Evolutionary conservation across 2,113 vertebrate species (phyloP).

Genomic region (Scatophagus argus): DNA sequence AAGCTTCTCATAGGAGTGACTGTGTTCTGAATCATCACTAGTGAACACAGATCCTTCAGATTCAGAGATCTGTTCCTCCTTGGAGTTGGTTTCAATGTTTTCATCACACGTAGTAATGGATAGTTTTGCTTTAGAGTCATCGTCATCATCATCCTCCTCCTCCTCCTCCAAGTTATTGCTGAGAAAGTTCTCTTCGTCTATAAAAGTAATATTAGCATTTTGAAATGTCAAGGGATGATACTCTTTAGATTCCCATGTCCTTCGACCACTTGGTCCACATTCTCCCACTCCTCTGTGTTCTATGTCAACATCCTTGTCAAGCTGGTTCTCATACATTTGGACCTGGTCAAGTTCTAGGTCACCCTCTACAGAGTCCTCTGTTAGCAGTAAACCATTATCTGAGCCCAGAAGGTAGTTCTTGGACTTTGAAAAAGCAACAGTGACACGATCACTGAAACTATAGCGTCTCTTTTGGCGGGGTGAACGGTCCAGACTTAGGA

Average conservation of each 20-base stretch:
- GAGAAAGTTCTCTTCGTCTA: constrained; percentile 86
- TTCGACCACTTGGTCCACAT: constrained; percentile 65
- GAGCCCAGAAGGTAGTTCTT: constrained; percentile 89
- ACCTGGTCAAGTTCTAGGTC: constrained; percentile 75
- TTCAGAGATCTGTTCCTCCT: constrained; percentile 85
- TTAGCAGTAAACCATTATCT: constrained; percentile 85
- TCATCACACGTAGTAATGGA: constrained; percentile 89
- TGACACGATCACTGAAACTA: constrained; percentile 87
- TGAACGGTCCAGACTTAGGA: constrained; percentile 82
- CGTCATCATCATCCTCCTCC: constrained; percentile 53
- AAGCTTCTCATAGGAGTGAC: constrained; percentile 92
- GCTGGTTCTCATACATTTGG: constrained; percentile 88
- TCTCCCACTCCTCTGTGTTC: constrained; percentile 71
- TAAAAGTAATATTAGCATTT: constrained; percentile 91
- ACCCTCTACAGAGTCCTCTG: constrained; percentile 76
- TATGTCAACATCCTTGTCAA: constrained; percentile 91
- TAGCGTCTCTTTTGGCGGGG: constrained; percentile 84
- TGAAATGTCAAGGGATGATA: constrained; percentile 89
- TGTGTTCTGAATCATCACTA: constrained; percentile 86
- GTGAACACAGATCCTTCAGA: constrained; percentile 91
- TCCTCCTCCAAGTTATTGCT: constrained; percentile 75
- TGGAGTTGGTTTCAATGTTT: constrained; percentile 83
- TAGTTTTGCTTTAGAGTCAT: constrained; percentile 88
- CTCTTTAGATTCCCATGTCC: constrained; percentile 88
- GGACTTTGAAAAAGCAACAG: constrained; percentile 91